Percentiles rank a stretch among this genome's conserved stretches.
phyloP scores from a whole-genome alignment of 1,140 invertebrate genomes.

The Apis florea region DNA sequence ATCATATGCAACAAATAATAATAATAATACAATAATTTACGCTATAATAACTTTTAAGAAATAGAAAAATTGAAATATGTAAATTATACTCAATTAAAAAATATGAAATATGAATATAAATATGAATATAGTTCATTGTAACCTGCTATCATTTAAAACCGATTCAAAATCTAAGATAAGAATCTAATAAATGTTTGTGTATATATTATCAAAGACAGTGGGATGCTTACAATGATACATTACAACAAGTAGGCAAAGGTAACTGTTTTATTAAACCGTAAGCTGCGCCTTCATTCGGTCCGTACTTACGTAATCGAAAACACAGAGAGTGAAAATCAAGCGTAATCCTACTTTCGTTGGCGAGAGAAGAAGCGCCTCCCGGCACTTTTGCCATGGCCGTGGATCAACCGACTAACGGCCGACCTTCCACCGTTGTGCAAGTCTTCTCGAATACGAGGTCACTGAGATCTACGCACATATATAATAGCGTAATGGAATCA shows the following conservation, averaged over 20 bases:
- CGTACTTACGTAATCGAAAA: conserved; percentile 76
- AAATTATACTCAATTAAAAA: no score
- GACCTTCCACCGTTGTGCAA: conserved; percentile 43
- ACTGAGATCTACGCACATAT: conserved; percentile 10
- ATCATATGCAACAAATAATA: no score
- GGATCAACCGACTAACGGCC: conserved; percentile 59
- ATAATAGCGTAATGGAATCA: conserved; percentile 10
- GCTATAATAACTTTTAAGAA: no score
- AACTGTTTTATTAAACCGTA: conserved; percentile 78
- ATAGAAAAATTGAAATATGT: no score
- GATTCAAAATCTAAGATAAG: no score
- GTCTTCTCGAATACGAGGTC: conserved; percentile 25
- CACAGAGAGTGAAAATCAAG: conserved; percentile 78
- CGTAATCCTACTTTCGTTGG: conserved; percentile 72
- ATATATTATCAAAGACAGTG: no score
- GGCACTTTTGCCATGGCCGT: conserved; percentile 59
- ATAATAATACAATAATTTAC: no score
- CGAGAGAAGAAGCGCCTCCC: conserved; percentile 64
- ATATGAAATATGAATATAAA: no score
- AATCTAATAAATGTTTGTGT: no score
- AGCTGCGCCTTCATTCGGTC: conserved; percentile 62
- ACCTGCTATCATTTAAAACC: no score
- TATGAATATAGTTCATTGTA: no score
- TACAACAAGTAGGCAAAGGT: conserved; percentile 56
- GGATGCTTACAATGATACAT: conserved; percentile 10